Evolutionary conservation across 2,888 invertebrate species (phyloP).

Genomic region (Frankliniella intonsa): DNA sequence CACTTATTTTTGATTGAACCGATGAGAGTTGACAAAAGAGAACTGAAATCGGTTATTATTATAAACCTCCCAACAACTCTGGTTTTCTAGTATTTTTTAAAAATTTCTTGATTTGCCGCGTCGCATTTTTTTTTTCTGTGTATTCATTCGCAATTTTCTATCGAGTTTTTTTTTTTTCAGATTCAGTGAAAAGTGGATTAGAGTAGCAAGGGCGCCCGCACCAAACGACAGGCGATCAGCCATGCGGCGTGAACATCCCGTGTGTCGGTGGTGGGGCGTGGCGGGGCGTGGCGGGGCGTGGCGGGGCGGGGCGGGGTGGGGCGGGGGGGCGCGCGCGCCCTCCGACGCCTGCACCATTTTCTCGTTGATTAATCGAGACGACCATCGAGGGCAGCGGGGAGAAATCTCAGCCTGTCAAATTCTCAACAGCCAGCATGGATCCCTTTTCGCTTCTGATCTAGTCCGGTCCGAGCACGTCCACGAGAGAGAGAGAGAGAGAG

Average conservation of each 20-base stretch:
- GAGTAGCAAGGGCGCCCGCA: no score
- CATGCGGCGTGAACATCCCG: background rate
- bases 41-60: no score
- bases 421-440: slow-evolving; percentile 16
- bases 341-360: background rate
- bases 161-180: no score
- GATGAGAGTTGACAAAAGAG: no score
- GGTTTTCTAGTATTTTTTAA: no score
- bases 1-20: no score
- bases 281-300: no score
- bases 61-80: no score
- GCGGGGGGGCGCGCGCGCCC: background rate
- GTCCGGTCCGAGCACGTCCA: background rate
- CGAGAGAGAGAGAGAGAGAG: background rate
- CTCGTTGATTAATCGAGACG: slow-evolving; percentile 12
- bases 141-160: no score
- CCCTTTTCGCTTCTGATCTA: background rate
- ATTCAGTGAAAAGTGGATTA: no score
- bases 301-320: background rate
- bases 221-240: background rate
- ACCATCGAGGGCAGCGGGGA: background rate
- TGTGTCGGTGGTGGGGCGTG: background rate
- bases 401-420: slow-evolving; percentile 20
- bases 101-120: no score
- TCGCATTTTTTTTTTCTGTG: no score